Percentiles rank a stretch among this genome's conserved stretches.
phyloP scores from a whole-genome alignment of 2,888 invertebrate species.

The Anthophora plumipes region DNA sequence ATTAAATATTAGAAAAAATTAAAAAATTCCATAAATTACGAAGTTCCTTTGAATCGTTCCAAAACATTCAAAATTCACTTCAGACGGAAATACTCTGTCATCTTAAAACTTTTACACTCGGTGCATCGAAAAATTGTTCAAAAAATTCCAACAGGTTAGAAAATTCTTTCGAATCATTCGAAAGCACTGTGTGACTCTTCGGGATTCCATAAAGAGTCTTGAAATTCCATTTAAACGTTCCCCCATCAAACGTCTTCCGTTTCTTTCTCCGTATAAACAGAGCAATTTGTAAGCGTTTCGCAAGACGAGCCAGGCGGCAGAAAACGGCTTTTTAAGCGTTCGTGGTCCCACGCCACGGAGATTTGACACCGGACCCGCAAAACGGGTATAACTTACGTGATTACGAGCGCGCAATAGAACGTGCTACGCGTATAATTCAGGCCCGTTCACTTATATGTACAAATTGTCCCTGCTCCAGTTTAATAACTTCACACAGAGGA shows the following conservation, averaged over 20 bases:
- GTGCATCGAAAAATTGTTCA: background rate
- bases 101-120: too few relatives aligned
- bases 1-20: too few relatives aligned
- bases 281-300: constrained; percentile 44
- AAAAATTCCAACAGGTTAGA: background rate
- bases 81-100: too few relatives aligned
- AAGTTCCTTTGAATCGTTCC: too few relatives aligned
- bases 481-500: constrained; percentile 30
- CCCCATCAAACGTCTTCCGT: background rate
- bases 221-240: background rate
- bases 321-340: constrained; percentile 56
- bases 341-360: constrained; percentile 81
- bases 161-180: too few relatives aligned
- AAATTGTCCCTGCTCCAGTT: constrained; percentile 50
- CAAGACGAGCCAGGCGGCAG: constrained; percentile 5
- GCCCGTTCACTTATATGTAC: background rate
- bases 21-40: too few relatives aligned
- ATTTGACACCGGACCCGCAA: constrained; percentile 80
- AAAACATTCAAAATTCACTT: too few relatives aligned
- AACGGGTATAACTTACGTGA: constrained; percentile 71
- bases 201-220: background rate
- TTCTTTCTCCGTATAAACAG: background rate
- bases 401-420: constrained; percentile 61
- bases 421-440: constrained; percentile 39
- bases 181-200: too few relatives aligned